Base-by-base conservation (phyloP, 2,797 vertebrate genomes). In the Neosilurus mollespiculum region DNA sequence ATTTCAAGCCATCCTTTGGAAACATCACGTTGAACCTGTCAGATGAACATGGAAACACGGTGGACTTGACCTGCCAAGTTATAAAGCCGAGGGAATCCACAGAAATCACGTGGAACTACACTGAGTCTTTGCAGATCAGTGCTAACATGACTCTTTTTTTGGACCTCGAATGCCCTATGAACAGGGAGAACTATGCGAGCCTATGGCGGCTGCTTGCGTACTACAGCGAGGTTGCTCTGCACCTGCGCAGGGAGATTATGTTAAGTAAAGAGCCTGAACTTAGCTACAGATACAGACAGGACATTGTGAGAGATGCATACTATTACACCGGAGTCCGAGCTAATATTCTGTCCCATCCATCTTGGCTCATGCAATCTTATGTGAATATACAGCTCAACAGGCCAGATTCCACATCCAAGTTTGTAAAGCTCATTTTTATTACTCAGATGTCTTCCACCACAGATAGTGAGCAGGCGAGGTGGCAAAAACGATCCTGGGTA, bases 151-250 rank as follows among this genome's bases (percentile, higher is more conserved):
- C 94, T 2, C 64, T 98, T 16, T 92, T 91, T 4, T 84, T 97
- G 70, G 93, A 95, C 75, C 87, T 98, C 9, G 94, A 95, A 56
- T 99, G 98, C 78, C 93, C 94, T 0, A 93, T 97, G 90, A 95
- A 95, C 0, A 91, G 94, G 72, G 91, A 92, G 16, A 94, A 92
- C 84, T 98, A 99, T 67, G 96, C 97, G 84, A 95, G 92, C 34
- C 88, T 99, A 0, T 99, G 98, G 98, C 96, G 96, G 58, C 95
- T 99, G 61, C 93, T 98, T 67, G 98, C 97, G 6, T 98, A 98
- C 83, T 99, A 99, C 83, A 98, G 96, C 62, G 97, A 99, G 87
- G 95, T 94, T 2, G 95, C 96, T 0, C 94, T 96, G 71, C 95
- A 89, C 61, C 90, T 98, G 43, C 93, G 95, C 90, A 95, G 94